These are phyloP conservation scores for Stictonetta naevosa DNA, from an alignment of 2,113 vertebrate genomes.

Conservation along the genomic window DNA sequence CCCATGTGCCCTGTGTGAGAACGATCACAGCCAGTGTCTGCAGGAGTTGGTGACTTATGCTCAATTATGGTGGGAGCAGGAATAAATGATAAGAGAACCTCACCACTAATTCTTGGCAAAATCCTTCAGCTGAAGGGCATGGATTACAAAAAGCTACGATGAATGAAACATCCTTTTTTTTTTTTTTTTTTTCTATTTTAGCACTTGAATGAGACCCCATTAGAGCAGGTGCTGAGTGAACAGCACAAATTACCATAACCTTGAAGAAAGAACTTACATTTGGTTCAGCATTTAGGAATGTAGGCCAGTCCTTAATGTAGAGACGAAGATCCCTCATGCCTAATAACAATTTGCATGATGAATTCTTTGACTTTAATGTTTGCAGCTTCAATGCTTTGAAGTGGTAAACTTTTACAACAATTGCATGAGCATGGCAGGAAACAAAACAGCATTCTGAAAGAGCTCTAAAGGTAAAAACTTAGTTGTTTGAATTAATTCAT, in stretches of 20 bases:
- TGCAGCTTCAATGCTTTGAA: neutral
- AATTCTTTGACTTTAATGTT: neutral
- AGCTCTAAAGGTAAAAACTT: neutral
- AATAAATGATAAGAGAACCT: neutral
- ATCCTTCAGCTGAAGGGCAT: neutral
- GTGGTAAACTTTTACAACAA: neutral
- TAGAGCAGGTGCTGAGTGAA: neutral
- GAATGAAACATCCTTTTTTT: neutral
- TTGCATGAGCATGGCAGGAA: neutral
- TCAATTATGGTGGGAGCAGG: neutral
- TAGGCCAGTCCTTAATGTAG: neutral
- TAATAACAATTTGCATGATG: neutral
- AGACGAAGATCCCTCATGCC: neutral
- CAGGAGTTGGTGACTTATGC: neutral
- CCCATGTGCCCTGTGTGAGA: neutral
- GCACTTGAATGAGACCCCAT: neutral
- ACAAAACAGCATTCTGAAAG: neutral
- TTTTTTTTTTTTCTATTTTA: neutral
- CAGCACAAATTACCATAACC: neutral
- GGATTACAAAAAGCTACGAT: neutral
- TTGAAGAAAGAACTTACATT: neutral
- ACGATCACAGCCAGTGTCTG: rapidly evolving
- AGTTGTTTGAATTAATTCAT: neutral
- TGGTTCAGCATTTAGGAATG: neutral
- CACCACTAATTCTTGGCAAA: neutral